A percentile compares a stretch with the other conserved stretches of the same genome.
Conservation (phyloP, 1,140 invertebrate genomes). For the Drosophila mayri region DNA sequence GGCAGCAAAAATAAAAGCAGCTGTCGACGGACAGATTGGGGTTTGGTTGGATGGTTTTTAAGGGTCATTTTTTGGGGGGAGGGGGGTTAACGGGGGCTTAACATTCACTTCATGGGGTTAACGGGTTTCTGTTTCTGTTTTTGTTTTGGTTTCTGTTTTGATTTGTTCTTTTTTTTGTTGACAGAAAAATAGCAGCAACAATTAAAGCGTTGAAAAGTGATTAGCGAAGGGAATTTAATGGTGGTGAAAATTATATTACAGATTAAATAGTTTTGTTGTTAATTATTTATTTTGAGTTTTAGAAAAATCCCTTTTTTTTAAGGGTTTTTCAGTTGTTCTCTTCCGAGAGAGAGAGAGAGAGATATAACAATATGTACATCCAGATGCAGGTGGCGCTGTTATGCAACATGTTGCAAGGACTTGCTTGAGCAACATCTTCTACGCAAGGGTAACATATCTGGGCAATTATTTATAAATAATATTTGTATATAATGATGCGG, state of each 20-base stretch:
- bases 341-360: no score
- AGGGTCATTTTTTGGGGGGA: constrained; percentile 4
- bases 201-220: not conserved
- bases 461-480: not conserved
- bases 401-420: no score
- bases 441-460: not conserved
- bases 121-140: constrained; percentile 27
- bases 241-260: not conserved
- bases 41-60: constrained; percentile 1
- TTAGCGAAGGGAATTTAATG: not conserved
- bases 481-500: not conserved
- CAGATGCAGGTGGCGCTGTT: not conserved
- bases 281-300: not conserved
- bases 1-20: constrained; percentile 40
- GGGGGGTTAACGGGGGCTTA: constrained; percentile 5
- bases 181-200: constrained; percentile 42
- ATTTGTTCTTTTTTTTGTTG: constrained; percentile 22
- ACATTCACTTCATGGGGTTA: constrained; percentile 35
- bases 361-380: not conserved
- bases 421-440: not conserved
- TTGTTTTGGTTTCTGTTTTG: constrained; percentile 32
- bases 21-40: constrained; percentile 15
- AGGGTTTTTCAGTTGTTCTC: not conserved
- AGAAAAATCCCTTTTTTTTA: no score
- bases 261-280: not conserved